A percentile compares a stretch with the other conserved stretches of the same genome.
These are phyloP conservation scores for Nomada ferruginata DNA, from an alignment of 2,888 invertebrate species.

Conservation along the genomic window DNA sequence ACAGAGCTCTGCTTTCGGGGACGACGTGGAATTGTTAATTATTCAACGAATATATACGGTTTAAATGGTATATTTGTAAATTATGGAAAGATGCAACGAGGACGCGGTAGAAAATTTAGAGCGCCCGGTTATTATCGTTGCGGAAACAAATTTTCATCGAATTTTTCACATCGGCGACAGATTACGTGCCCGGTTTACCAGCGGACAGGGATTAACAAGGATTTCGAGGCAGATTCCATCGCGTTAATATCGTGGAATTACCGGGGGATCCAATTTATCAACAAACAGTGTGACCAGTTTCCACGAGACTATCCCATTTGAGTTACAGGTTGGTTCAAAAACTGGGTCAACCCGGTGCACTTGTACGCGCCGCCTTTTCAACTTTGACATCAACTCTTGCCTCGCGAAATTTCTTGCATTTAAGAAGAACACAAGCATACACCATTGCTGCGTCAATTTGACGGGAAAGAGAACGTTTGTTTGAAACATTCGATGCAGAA, in stretches of 20 bases:
- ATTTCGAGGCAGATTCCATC: neutral
- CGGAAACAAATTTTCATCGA: neutral
- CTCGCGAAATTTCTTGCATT: neutral
- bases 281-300: conserved; percentile 21
- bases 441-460: too few relatives aligned
- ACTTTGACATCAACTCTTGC: conserved; percentile 4
- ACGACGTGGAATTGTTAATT: too few relatives aligned
- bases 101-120: too few relatives aligned
- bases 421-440: too few relatives aligned
- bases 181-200: neutral
- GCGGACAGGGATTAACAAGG: conserved; percentile 8
- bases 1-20: too few relatives aligned
- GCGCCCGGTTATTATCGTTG: too few relatives aligned
- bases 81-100: too few relatives aligned
- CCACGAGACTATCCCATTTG: conserved; percentile 19
- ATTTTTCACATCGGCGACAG: conserved; percentile 1
- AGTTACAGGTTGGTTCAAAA: conserved; percentile 49
- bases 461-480: too few relatives aligned
- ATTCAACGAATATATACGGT: too few relatives aligned
- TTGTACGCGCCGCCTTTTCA: conserved; percentile 11
- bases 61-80: too few relatives aligned
- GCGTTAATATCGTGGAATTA: conserved; percentile 20
- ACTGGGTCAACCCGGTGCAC: conserved; percentile 44
- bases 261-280: conserved; percentile 23
- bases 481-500: too few relatives aligned